A percentile compares a stretch with the other conserved stretches of the same genome.
phyloP scores from a whole-genome alignment of 2,888 invertebrate genomes.

The Pandemis cinnamomeana region DNA sequence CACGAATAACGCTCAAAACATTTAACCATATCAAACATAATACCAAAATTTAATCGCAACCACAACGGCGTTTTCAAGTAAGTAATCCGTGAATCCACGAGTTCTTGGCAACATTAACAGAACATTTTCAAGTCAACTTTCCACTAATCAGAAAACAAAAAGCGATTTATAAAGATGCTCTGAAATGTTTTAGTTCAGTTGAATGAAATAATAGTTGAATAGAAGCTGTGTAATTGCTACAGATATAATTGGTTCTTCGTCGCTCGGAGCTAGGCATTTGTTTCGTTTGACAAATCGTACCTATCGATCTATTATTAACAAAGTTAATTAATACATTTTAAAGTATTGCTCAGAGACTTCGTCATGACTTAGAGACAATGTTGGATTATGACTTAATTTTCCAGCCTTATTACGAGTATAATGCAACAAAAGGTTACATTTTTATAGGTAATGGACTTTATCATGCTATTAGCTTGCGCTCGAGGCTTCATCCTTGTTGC shows the following conservation, averaged over 20 bases:
- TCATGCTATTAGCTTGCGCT: not conserved
- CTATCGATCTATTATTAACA: constrained; percentile 24
- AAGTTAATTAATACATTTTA: constrained; percentile 15
- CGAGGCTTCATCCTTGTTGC: too few species aligned
- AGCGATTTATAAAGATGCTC: not conserved
- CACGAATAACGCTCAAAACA: constrained; percentile 24
- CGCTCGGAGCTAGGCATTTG: constrained; percentile 22
- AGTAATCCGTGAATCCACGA: not conserved
- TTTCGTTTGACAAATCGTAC: constrained; percentile 19
- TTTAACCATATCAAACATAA: constrained; percentile 23
- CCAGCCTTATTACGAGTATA: not conserved
- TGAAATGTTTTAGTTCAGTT: not conserved
- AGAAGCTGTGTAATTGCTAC: constrained; percentile 3
- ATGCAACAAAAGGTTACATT: not conserved
- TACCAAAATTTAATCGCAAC: constrained; percentile 13
- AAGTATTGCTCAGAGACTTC: not conserved
- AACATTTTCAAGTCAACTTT: not conserved
- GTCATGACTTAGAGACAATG: not conserved
- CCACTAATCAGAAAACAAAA: not conserved
- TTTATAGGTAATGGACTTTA: not conserved
- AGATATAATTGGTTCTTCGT: constrained; percentile 10
- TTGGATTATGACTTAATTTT: not conserved
- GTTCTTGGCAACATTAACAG: not conserved
- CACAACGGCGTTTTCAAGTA: constrained; percentile 1
- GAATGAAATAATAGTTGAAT: not conserved